These are phyloP conservation scores for Crotalus helleri DNA, from an alignment of 2,113 vertebrate genomes.

Conservation along the genomic window DNA sequence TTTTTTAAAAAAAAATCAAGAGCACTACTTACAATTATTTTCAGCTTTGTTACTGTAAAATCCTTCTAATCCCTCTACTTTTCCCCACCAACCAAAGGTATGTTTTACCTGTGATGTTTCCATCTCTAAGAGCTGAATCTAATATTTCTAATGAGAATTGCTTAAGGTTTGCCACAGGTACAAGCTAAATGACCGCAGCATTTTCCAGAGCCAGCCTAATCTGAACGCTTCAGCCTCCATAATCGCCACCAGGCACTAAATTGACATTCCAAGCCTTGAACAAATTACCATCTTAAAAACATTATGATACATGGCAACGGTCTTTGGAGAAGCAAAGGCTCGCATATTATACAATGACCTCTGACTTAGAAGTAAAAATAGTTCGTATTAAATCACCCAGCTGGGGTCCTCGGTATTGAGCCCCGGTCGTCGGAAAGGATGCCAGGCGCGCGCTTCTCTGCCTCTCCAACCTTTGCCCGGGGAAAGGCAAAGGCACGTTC, in stretches of 20 bases:
- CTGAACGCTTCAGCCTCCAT: neutral
- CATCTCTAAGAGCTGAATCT: neutral
- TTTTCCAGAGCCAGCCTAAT: neutral
- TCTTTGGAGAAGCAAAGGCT: neutral
- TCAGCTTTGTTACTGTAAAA: neutral
- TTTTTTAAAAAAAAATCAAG: neutral
- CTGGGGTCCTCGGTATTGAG: neutral
- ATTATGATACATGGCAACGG: neutral
- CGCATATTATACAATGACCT: neutral
- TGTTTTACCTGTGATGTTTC: neutral
- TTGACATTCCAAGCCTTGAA: neutral
- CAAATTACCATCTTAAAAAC: neutral
- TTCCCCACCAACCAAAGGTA: neutral
- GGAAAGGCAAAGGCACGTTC: neutral
- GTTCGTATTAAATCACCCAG: neutral
- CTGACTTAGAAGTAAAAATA: neutral
- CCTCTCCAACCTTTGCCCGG: neutral
- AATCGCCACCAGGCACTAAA: neutral
- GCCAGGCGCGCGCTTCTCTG: neutral
- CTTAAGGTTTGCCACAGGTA: neutral
- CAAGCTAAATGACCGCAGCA: neutral
- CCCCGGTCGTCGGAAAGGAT: neutral
- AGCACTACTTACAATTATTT: neutral
- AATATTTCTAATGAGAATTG: neutral
- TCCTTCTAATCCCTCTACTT: neutral